Evolutionary conservation across 37 sponge, comb jelly and placozoan species (phyloP), one percentile per base, ranked within the genome.

Genomic region (Amphimedon queenslandica): DNA sequence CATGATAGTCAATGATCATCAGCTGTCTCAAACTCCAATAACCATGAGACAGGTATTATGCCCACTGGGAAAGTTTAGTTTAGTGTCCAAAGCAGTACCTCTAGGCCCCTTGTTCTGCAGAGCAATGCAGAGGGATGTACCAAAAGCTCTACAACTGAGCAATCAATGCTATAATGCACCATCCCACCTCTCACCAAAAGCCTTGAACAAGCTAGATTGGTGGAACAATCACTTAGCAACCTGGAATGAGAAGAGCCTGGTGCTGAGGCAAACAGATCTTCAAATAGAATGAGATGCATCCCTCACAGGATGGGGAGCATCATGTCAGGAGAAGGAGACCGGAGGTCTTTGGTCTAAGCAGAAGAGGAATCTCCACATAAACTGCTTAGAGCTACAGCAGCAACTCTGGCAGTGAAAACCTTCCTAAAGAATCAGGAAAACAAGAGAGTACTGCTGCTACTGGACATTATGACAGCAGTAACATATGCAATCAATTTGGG

Each of bases 331-430:
- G 5, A 28, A 63, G 3, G 31, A 42, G 20, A 81, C 82, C 28
- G 75, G 75, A 16, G 82, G 82, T 4, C 42, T 27, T 23, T 82
- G 82, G 75, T 47, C 75, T 24, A 40, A 10, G 42, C 40, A 63
- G 68, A 72, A 83, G 72, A 47, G 11, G 25, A 8, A 4, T 16
- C 6, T 30, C 38, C 84, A 83, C 78, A 83, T 83, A 35, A 83
- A 83, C 70, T 41, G n/a, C 57, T 64, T 77, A 13, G 84, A 83
- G 53, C 77, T 83, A n/a, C 47, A 34, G 84, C 84, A 63, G 77
- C 58, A 1, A 40, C 37, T 42, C 66, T 83, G n/a, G 84, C 71
- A 20, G 23, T 76, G 2, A 32, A 53, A 39, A 42, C 27, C 27
- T 84, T 73, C 31, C 38, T 40, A 23, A 35, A 35, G 23, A 10